Evolutionary conservation across 2,888 invertebrate genomes (phyloP).

Genomic region (Bugulina stolonifera): DNA sequence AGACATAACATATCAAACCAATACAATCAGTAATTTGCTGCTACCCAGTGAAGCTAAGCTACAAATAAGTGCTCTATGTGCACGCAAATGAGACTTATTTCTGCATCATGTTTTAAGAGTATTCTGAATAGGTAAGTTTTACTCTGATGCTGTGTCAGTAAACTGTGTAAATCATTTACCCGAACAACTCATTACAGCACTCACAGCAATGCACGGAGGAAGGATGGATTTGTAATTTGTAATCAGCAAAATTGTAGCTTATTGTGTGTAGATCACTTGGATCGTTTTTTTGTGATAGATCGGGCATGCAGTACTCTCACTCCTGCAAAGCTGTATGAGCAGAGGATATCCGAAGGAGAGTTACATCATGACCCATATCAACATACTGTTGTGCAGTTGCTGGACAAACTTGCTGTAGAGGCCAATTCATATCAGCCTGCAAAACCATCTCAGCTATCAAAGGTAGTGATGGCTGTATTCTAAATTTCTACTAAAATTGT

Average conservation of each 20-base stretch:
- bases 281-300: not conserved
- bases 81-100: too few species aligned
- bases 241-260: not conserved
- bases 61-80: too few species aligned
- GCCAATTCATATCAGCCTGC: slow-evolving; percentile 60
- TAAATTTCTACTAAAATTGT: not conserved
- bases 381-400: slow-evolving; percentile 62
- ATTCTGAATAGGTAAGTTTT: too few species aligned
- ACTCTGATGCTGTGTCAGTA: too few species aligned
- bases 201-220: too few species aligned
- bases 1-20: too few species aligned
- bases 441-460: slow-evolving; percentile 25
- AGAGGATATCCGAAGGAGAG: slow-evolving; percentile 58
- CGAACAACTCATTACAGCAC: too few species aligned
- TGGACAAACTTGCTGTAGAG: slow-evolving; percentile 67
- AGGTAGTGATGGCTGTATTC: slow-evolving; percentile 28
- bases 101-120: too few species aligned
- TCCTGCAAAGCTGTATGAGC: slow-evolving; percentile 36
- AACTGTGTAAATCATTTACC: too few species aligned
- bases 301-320: not conserved
- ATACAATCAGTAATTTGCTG: too few species aligned
- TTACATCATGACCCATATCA: slow-evolving; percentile 67
- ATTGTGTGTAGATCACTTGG: not conserved
- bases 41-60: too few species aligned
- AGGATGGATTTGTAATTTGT: too few species aligned